A percentile compares a stretch with the other conserved stretches of the same genome.
phyloP scores from a whole-genome alignment of 2,888 invertebrate genomes.

The Diaperis boleti region DNA sequence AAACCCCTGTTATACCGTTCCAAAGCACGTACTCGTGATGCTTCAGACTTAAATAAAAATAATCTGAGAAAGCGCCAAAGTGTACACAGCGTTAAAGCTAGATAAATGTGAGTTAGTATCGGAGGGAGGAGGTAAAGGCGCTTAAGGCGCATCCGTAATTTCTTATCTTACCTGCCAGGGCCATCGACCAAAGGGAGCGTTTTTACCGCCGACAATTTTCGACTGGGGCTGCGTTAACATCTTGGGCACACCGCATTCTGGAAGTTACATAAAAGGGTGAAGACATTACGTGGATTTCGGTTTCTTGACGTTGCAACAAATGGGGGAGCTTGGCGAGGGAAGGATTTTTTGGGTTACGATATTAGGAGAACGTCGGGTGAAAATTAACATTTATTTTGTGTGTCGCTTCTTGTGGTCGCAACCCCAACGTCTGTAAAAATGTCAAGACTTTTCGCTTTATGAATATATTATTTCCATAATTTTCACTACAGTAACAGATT shows the following conservation, averaged over 20 bases:
- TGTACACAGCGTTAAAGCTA: conserved; percentile 38
- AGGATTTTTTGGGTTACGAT: too few species aligned
- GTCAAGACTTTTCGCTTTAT: too few species aligned
- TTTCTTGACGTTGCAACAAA: conserved; percentile 7
- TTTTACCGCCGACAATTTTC: conserved; percentile 90
- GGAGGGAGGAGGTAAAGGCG: conserved; percentile 25
- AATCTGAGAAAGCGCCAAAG: conserved; percentile 25
- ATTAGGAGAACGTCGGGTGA: too few species aligned
- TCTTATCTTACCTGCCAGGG: conserved; percentile 77
- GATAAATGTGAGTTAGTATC: conserved; percentile 30
- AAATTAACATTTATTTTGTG: too few species aligned
- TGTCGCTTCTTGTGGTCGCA: too few species aligned
- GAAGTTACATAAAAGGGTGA: conserved; percentile 43
- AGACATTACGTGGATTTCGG: conserved; percentile 19
- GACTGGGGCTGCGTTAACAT: conserved; percentile 84
- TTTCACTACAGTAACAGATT: too few species aligned
- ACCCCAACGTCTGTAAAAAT: too few species aligned
- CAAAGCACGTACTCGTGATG: background rate
- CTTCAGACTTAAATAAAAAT: conserved; percentile 26
- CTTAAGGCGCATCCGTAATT: conserved; percentile 40
- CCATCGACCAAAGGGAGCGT: conserved; percentile 85
- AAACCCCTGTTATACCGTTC: conserved; percentile 7
- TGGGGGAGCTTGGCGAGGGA: background rate
- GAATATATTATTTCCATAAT: too few species aligned
- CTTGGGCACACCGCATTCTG: conserved; percentile 84